Conservation (phyloP, 37 sponge, comb jelly and placozoan species). For the Spongilla lacustris region DNA sequence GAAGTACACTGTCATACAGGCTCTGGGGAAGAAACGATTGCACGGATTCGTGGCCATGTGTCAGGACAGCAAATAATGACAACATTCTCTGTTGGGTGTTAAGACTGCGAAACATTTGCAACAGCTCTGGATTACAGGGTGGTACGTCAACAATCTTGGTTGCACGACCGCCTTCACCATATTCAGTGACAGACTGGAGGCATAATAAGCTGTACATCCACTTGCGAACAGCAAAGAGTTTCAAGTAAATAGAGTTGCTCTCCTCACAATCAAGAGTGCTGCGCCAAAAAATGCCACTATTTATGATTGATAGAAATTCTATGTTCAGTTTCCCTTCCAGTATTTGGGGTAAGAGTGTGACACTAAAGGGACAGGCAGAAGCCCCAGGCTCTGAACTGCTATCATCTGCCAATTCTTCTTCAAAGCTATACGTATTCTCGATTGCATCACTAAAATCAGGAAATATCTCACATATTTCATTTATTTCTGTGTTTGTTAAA, state of each 20-base stretch:
- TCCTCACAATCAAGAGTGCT: neutral
- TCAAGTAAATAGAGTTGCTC: neutral
- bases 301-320: neutral
- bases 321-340: neutral
- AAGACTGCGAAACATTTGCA: neutral
- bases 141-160: neutral
- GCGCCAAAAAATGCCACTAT: neutral
- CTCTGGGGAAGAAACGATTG: neutral
- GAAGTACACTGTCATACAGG: neutral
- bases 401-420: neutral
- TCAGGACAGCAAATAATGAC: neutral
- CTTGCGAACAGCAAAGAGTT: neutral
- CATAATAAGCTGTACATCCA: conserved; percentile 19
- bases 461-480: neutral
- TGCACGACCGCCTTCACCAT: neutral
- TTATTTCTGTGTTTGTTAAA: neutral
- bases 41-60: neutral
- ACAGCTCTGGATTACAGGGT: neutral
- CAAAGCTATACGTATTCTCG: neutral
- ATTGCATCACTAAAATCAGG: conserved; percentile 3
- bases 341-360: neutral
- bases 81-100: neutral
- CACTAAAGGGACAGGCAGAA: neutral
- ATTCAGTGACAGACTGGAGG: neutral
- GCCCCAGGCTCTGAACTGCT: neutral